Evolutionary conservation across 2,888 invertebrate genomes (phyloP).

Genomic region (Cancer borealis): DNA sequence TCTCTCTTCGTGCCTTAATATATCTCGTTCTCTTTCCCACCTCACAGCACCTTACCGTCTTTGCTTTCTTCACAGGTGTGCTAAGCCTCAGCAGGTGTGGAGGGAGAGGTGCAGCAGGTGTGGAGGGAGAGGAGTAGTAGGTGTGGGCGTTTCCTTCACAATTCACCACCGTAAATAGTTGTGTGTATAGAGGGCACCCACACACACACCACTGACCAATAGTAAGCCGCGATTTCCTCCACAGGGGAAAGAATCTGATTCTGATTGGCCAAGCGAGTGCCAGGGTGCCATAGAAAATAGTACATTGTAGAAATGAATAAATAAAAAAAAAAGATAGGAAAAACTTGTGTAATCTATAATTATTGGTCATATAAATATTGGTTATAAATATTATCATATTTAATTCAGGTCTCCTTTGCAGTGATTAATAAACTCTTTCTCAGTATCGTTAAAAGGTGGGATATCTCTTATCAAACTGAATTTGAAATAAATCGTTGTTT

Average conservation of each 20-base stretch:
- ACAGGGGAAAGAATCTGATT: not conserved
- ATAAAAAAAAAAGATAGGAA: not conserved
- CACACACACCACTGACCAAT: not conserved
- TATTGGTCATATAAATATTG: not conserved
- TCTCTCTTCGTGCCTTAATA: not conserved
- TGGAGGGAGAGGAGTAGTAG: not conserved
- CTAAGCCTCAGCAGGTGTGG: not conserved
- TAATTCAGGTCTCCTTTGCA: too few species aligned
- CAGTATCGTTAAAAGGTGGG: too few species aligned
- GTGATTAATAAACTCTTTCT: too few species aligned
- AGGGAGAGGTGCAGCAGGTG: not conserved
- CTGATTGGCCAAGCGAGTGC: not conserved
- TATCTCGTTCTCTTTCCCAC: not conserved
- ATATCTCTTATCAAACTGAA: too few species aligned
- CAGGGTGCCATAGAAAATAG: not conserved
- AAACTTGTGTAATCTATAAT: not conserved
- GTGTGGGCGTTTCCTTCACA: slow-evolving; percentile 21
- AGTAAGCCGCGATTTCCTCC: not conserved
- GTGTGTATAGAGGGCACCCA: not conserved
- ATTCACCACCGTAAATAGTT: slow-evolving; percentile 10
- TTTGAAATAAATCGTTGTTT: too few species aligned
- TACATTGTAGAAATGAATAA: not conserved
- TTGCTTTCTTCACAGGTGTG: not conserved
- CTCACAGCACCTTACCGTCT: not conserved
- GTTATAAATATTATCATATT: too few species aligned